Conservation (phyloP, 2,113 vertebrate species). For the Tetrax tetrax region DNA sequence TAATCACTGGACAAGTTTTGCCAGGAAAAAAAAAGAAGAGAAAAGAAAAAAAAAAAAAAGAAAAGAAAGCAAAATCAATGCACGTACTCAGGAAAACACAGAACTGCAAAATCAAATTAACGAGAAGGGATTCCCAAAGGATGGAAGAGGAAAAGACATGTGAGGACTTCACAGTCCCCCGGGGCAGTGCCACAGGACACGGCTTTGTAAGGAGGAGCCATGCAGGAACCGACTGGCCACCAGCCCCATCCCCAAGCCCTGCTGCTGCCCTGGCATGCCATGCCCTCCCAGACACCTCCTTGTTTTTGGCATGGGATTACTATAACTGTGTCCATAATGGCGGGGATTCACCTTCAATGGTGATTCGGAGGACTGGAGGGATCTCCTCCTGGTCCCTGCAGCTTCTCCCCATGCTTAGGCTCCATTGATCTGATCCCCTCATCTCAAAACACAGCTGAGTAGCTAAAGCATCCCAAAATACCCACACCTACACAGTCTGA, state of each 20-base stretch:
- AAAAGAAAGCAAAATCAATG: neutral
- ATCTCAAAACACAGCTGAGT: neutral
- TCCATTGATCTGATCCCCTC: fast-evolving
- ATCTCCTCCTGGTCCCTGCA: neutral
- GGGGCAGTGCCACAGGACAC: neutral
- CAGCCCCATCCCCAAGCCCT: neutral
- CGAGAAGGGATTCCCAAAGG: neutral
- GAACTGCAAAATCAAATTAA: conserved; percentile 13
- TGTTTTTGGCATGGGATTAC: fast-evolving
- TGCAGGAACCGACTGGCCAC: neutral
- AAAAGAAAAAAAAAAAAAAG: neutral
- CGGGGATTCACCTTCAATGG: neutral
- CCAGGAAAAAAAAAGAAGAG: neutral
- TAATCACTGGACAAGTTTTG: neutral
- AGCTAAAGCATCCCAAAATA: neutral
- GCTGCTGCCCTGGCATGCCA: fast-evolving
- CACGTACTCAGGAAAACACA: neutral
- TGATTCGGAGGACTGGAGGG: neutral
- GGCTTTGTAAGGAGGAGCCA: neutral
- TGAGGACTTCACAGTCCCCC: neutral
- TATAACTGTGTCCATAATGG: neutral
- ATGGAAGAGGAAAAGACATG: neutral
- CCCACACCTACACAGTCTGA: neutral
- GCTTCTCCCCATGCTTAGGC: neutral
- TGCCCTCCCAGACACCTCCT: neutral